Percentiles rank a stretch among this genome's conserved stretches.
phyloP scores from a whole-genome alignment of 2,113 vertebrate genomes.

The Pedetes capensis region DNA sequence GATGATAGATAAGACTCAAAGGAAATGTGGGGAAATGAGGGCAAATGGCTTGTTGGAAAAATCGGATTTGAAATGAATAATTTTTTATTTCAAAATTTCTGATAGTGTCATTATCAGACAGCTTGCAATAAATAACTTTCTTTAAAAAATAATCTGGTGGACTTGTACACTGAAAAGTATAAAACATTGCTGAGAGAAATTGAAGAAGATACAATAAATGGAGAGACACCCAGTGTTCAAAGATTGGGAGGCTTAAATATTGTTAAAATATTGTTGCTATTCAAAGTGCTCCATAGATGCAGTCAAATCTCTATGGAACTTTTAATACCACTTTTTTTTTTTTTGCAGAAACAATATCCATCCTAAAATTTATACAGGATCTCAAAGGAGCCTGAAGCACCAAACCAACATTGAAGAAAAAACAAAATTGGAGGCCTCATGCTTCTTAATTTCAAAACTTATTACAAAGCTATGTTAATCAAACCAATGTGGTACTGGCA shows the following conservation, averaged over 20 bases:
- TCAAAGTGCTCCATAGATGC: background rate
- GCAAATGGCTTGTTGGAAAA: conserved; percentile 12
- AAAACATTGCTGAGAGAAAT: conserved; percentile 1
- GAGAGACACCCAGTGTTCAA: background rate
- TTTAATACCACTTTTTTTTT: background rate
- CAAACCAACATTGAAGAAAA: background rate
- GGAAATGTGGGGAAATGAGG: no score
- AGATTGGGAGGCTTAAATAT: background rate
- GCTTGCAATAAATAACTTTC: background rate
- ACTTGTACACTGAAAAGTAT: background rate
- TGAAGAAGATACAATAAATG: background rate
- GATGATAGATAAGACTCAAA: conserved; percentile 26
- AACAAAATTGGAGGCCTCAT: background rate
- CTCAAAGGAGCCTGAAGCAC: background rate
- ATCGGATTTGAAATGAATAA: background rate
- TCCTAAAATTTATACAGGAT: background rate
- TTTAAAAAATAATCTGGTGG: background rate
- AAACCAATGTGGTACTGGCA: background rate
- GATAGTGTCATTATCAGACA: background rate
- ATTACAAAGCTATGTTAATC: background rate
- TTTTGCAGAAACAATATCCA: background rate
- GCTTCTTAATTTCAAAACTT: no score
- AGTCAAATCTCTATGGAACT: background rate
- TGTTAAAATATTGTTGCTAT: background rate
- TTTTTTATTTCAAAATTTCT: background rate